Percentiles rank a stretch among this genome's conserved stretches.
Evolutionary conservation across 2,888 invertebrate genomes (phyloP).

Genomic region (Camponotus fellah): DNA sequence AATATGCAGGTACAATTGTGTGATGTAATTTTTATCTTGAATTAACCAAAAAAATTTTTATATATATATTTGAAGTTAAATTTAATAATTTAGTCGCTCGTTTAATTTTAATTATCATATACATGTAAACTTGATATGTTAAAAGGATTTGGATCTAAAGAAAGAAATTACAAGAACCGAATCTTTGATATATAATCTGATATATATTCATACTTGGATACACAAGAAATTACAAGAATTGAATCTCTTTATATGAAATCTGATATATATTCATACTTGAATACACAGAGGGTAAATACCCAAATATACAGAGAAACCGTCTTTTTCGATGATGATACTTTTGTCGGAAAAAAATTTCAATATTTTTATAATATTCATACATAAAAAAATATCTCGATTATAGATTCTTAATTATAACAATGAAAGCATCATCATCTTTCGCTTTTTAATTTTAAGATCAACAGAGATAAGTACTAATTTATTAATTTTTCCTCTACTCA

Average conservation of each 20-base stretch:
- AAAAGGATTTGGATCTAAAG: too few relatives aligned
- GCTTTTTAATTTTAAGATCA: neutral
- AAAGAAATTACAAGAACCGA: too few relatives aligned
- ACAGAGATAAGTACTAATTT: neutral
- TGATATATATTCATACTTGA: neutral
- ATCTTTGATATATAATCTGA: neutral
- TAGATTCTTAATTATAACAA: neutral
- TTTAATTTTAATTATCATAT: too few relatives aligned
- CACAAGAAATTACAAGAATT: neutral
- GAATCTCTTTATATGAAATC: neutral
- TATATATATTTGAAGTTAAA: neutral
- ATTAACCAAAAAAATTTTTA: neutral
- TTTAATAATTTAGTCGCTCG: neutral
- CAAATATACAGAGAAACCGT: neutral
- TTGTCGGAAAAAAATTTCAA: neutral
- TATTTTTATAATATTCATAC: neutral
- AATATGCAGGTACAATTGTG: neutral
- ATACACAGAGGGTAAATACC: neutral
- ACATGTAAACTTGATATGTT: too few relatives aligned
- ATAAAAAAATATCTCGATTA: neutral
- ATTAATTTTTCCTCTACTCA: neutral
- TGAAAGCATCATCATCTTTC: neutral
- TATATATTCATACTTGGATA: neutral
- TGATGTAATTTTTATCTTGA: neutral
- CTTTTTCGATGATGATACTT: neutral